Percentiles rank a stretch among this genome's conserved stretches.
These are phyloP conservation scores for Lucilia cuprina DNA, from an alignment of 1,140 invertebrate genomes.

Conservation along the genomic window DNA sequence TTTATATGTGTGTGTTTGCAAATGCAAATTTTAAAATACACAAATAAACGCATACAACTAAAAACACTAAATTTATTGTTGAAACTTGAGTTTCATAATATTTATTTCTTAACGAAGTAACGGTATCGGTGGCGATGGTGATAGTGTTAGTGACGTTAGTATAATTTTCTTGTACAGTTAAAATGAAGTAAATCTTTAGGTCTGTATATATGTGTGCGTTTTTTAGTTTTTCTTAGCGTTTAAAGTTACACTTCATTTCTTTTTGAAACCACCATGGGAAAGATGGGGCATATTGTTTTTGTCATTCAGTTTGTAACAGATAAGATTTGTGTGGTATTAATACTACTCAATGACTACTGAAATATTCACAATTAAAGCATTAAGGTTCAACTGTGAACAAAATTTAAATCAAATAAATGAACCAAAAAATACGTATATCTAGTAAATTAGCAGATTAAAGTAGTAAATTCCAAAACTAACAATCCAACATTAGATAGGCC, in stretches of 20 bases:
- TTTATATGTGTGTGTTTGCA: not conserved
- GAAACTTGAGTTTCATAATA: not conserved
- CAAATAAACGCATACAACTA: not conserved
- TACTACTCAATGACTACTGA: no score
- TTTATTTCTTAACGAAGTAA: not conserved
- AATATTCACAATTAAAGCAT: no score
- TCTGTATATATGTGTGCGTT: not conserved
- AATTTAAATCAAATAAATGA: no score
- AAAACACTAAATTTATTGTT: not conserved
- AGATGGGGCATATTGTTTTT: no score
- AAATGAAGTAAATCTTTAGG: not conserved
- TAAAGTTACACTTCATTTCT: not conserved
- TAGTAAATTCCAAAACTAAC: no score
- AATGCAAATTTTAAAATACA: not conserved
- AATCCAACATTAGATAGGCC: no score
- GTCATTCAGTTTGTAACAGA: no score
- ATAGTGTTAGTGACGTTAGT: not conserved
- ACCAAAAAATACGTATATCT: no score
- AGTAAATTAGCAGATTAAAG: no score
- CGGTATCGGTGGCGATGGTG: not conserved
- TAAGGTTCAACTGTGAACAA: no score
- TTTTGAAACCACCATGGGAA: not conserved
- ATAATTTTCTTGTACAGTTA: not conserved
- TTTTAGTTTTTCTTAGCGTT: not conserved
- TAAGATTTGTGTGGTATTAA: no score